These are phyloP conservation scores for Amphiduros pacificus DNA, from an alignment of 2,888 invertebrate species.

Conservation along the genomic window DNA sequence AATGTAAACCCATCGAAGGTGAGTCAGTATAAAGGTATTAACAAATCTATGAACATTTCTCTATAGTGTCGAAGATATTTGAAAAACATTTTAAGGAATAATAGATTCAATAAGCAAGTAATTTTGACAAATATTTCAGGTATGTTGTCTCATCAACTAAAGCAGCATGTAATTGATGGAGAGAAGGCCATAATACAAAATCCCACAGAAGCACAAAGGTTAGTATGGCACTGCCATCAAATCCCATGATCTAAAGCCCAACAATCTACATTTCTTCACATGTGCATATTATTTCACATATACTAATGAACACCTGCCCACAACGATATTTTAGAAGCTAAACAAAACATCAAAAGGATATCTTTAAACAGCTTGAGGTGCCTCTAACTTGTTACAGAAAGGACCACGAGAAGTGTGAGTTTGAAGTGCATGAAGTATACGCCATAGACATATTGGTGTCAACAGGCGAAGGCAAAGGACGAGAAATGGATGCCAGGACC, in stretches of 20 bases:
- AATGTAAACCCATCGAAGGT: constrained; percentile 98
- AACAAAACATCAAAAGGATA: too few relatives aligned
- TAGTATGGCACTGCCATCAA: too few relatives aligned
- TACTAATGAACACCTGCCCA: too few relatives aligned
- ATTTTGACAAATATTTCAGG: constrained; percentile 57
- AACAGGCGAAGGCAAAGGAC: constrained; percentile 83
- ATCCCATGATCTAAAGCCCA: too few relatives aligned
- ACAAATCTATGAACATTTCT: neutral
- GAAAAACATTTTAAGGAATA: too few relatives aligned
- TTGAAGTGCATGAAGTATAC: constrained; percentile 96
- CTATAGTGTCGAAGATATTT: too few relatives aligned
- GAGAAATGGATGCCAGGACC: constrained; percentile 86
- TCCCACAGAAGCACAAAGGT: constrained; percentile 89
- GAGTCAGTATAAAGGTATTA: too few relatives aligned
- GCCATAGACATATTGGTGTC: constrained; percentile 97
- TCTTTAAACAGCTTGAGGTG: too few relatives aligned
- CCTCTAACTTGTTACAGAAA: constrained; percentile 64
- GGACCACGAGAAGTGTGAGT: constrained; percentile 93
- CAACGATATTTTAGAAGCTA: too few relatives aligned
- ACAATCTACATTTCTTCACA: too few relatives aligned
- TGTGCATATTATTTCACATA: too few relatives aligned
- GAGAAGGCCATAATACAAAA: constrained; percentile 97
- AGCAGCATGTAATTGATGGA: constrained; percentile 85
- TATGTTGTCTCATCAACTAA: constrained; percentile 78
- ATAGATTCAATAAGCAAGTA: too few relatives aligned